phyloP scores from a whole-genome alignment of 2,797 vertebrate species.

The Lepus townsendii region DNA sequence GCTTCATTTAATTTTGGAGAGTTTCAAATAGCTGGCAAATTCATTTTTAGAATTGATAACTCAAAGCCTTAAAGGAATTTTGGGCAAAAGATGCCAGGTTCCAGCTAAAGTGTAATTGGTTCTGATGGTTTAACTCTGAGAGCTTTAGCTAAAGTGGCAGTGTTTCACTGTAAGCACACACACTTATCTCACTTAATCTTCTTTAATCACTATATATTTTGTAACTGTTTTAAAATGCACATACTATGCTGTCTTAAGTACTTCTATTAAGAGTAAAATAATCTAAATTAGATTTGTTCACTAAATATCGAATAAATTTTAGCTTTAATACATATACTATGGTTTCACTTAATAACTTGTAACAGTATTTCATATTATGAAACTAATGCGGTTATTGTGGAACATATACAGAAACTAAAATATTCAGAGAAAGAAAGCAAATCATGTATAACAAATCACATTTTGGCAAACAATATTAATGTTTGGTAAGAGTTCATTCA shows the following conservation, averaged over 20 bases:
- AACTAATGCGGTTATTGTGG: neutral
- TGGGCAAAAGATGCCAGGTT: neutral
- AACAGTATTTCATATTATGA: neutral
- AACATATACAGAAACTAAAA: neutral
- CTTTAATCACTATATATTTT: neutral
- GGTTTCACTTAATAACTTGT: neutral
- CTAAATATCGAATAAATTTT: neutral
- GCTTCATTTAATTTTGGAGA: conserved; percentile 64
- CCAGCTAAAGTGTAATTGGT: neutral
- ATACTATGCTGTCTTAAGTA: neutral
- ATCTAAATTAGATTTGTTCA: neutral
- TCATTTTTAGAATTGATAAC: neutral
- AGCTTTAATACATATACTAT: neutral
- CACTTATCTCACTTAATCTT: neutral
- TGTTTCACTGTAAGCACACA: neutral
- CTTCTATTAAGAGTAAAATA: neutral
- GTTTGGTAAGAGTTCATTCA: neutral
- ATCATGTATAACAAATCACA: neutral
- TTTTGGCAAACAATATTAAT: neutral
- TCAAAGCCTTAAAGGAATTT: conserved; percentile 25
- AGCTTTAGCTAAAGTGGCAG: neutral
- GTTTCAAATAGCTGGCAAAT: conserved; percentile 22
- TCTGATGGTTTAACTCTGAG: neutral
- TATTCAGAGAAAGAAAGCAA: neutral
- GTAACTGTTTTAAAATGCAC: neutral